These are phyloP conservation scores for Pemphredon lugubris DNA, from an alignment of 2,888 invertebrate species.

Conservation along the genomic window DNA sequence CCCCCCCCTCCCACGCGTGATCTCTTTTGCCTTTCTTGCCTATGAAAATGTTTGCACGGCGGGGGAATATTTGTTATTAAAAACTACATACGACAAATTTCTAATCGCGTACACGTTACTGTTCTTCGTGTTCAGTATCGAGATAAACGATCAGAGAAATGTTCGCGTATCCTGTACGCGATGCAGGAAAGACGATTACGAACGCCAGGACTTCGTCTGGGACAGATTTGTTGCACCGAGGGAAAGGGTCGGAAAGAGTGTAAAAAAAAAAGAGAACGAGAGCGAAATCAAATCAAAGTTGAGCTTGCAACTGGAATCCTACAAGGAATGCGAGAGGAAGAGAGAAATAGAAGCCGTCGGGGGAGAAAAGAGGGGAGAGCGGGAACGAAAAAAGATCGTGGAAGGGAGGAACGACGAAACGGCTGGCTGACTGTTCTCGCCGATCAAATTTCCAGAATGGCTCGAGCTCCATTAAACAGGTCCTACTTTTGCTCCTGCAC, in stretches of 20 bases:
- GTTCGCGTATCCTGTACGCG: too few relatives aligned
- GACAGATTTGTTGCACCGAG: conserved; percentile 61
- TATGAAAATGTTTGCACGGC: too few relatives aligned
- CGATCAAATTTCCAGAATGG: conserved; percentile 77
- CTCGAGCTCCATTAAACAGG: conserved; percentile 75
- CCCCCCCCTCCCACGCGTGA: too few relatives aligned
- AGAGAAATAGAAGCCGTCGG: conserved; percentile 9
- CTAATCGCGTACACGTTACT: too few relatives aligned
- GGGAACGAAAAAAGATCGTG: conserved; percentile 29
- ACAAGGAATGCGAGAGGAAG: conserved; percentile 60
- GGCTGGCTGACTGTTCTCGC: conserved; percentile 71
- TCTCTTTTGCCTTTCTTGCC: too few relatives aligned
- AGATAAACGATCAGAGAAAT: too few relatives aligned
- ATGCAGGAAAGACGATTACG: too few relatives aligned
- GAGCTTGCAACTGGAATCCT: conserved; percentile 67
- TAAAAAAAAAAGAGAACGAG: conserved; percentile 52
- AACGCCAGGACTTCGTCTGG: neutral
- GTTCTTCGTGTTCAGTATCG: too few relatives aligned
- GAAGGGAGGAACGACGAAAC: conserved; percentile 54
- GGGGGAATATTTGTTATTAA: too few relatives aligned
- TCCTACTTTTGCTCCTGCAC: conserved; percentile 63
- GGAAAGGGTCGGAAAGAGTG: conserved; percentile 38
- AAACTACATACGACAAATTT: too few relatives aligned
- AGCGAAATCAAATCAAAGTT: conserved; percentile 77
- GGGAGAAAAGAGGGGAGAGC: conserved; percentile 24